phyloP scores from a whole-genome alignment of 1,140 invertebrate genomes.

The Acromyrmex heyeri region DNA sequence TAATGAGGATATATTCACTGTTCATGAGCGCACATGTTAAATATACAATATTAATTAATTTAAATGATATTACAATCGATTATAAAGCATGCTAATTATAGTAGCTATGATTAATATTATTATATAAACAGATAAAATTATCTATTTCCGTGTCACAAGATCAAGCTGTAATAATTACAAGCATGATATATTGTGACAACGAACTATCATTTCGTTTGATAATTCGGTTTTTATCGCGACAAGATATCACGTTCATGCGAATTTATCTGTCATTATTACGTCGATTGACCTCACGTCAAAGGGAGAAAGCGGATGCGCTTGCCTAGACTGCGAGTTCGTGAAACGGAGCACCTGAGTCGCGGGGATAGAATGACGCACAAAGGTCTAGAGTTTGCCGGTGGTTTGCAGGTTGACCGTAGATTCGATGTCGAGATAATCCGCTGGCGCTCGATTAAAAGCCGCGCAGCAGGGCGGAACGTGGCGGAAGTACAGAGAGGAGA shows the following conservation, averaged over 20 bases:
- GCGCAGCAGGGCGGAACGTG: conserved; percentile 57
- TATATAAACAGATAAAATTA: neutral
- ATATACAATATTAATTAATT: neutral
- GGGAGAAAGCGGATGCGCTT: conserved; percentile 6
- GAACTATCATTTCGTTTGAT: neutral
- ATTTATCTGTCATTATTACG: conserved; percentile 2
- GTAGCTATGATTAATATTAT: conserved; percentile 7
- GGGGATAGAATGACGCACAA: conserved; percentile 29
- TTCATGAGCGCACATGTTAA: neutral
- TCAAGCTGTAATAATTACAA: conserved; percentile 3
- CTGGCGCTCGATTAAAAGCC: conserved; percentile 72
- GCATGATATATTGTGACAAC: neutral
- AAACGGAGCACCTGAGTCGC: conserved; percentile 37
- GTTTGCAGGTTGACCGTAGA: conserved; percentile 59
- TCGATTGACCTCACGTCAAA: neutral
- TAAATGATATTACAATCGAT: conserved; percentile 23
- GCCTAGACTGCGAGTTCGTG: conserved; percentile 22
- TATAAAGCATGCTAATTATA: neutral
- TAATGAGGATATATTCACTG: neutral
- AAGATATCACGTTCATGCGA: neutral
- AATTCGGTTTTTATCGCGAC: neutral
- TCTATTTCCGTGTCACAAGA: neutral
- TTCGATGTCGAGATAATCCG: conserved; percentile 67
- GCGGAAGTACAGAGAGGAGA: conserved; percentile 60
- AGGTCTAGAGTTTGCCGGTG: conserved; percentile 34